A percentile compares a stretch with the other conserved stretches of the same genome.
These are phyloP conservation scores for Scaeva pyrastri DNA, from an alignment of 2,888 invertebrate species.

Conservation along the genomic window DNA sequence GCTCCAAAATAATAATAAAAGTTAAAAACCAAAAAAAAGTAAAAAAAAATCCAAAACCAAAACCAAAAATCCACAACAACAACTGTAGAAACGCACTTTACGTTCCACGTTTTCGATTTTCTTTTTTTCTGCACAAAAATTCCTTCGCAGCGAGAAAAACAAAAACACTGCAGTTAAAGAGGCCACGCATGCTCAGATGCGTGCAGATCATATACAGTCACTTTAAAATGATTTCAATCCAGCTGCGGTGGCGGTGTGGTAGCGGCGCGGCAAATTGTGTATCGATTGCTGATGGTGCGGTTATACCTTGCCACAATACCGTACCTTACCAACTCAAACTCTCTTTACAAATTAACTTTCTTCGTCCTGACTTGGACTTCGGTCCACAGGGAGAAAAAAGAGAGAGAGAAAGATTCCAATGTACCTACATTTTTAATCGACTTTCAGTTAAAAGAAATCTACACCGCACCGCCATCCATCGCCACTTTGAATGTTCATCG, in stretches of 20 bases:
- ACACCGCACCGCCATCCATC: background rate
- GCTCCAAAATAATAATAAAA: slow-evolving; percentile 54
- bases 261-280: background rate
- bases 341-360: slow-evolving; percentile 65
- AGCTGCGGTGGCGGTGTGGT: background rate
- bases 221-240: slow-evolving; percentile 22
- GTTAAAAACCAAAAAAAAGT: background rate
- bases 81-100: slow-evolving; percentile 57
- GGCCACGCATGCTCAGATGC: slow-evolving; percentile 71
- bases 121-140: slow-evolving; percentile 20
- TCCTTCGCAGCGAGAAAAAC: slow-evolving; percentile 13
- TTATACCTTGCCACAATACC: too few relatives aligned
- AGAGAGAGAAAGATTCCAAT: background rate
- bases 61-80: slow-evolving; percentile 7
- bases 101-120: slow-evolving; percentile 4
- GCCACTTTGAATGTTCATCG: background rate
- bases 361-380: slow-evolving; percentile 39
- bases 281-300: background rate
- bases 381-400: background rate
- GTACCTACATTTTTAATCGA: slow-evolving; percentile 25
- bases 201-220: slow-evolving; percentile 35
- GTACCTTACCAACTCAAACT: background rate
- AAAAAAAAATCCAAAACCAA: slow-evolving; percentile 7
- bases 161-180: slow-evolving; percentile 35
- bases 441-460: slow-evolving; percentile 55